These are phyloP conservation scores for Lucilia cuprina DNA, from an alignment of 1,140 invertebrate genomes.

Conservation along the genomic window DNA sequence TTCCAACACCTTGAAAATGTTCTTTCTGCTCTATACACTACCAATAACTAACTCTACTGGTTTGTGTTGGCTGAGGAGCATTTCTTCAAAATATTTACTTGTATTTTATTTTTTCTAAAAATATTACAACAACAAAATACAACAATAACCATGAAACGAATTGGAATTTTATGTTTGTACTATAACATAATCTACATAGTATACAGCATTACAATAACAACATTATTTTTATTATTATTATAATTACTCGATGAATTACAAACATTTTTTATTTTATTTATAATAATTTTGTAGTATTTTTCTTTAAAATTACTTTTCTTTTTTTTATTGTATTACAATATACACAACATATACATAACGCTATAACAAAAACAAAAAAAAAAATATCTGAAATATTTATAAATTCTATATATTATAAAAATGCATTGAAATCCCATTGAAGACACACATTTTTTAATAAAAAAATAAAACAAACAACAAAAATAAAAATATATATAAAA, in stretches of 20 bases:
- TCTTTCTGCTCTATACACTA: background rate
- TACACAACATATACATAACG: background rate
- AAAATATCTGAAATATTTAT: slow-evolving; percentile 34
- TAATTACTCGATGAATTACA: background rate
- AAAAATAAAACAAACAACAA: background rate
- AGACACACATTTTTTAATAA: slow-evolving; percentile 31
- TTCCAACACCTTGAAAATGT: background rate
- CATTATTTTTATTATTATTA: background rate
- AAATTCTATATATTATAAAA: slow-evolving; percentile 20
- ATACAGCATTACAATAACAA: too few relatives aligned
- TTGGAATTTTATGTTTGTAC: slow-evolving; percentile 28
- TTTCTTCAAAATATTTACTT: background rate
- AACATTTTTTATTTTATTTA: background rate
- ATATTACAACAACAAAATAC: background rate
- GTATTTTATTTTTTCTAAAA: background rate
- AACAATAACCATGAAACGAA: slow-evolving; percentile 4
- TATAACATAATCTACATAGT: background rate
- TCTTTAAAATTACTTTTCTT: background rate
- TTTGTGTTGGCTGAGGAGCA: background rate
- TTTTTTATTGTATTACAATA: slow-evolving; percentile 11
- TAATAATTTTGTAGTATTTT: slow-evolving; percentile 10
- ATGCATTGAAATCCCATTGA: slow-evolving; percentile 21
- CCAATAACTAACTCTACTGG: too few relatives aligned
- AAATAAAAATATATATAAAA: slow-evolving; percentile 9
- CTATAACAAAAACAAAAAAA: slow-evolving; percentile 6